Base-by-base conservation (phyloP, 2,113 vertebrate genomes). In the Salvator merianae region DNA sequence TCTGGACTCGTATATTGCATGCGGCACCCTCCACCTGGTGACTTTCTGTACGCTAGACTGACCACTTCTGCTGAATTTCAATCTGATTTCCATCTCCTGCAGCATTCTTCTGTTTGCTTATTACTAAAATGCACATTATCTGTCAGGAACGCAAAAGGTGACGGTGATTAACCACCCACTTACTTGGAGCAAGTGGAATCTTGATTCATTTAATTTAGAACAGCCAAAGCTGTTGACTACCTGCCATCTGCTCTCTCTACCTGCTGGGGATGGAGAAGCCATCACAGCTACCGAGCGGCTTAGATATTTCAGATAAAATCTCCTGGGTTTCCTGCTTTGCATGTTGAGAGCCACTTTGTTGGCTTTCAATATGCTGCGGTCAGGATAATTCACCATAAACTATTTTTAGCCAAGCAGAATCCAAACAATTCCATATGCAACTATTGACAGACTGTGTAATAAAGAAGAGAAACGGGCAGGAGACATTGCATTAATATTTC, bases 171-270 rank as follows among this genome's bases (percentile, higher is more conserved):
- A 92, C 90, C 83, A 87, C 84, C 84, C 78, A 86, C 84, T 92
- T 79, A 38, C 86, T 86, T 88, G 90, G 86, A 92, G 88, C 82
- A 84, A 90, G 88, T 83, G 83, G n/a, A 55, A 76, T 90, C 88
- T 93, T 88, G 89, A 92, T 91, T 87, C 18, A 81, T 91, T 89
- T 90, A 85, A 89, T 90, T 94, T 72, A 84, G 91, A 88, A 50
- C 75, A 79, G 81, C 75, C 47, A 36, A 81, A 88, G 86, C 84
- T 92, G 88, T 83, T 84, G 84, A 82, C 0, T 22, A 5, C 76
- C 86, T 84, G 8, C 92, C 91, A 92, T 92, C 92, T 94, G 92
- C 86, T 87, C 38, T 34, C 62, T 72, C 81, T 90, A 69, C 83
- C 91, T 90, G 91, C 88, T 86, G 81, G 0, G 79, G 47, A 38